These are phyloP conservation scores for Orbicella faveolata DNA, from an alignment of 64 coral and sea anemone genomes.

Conservation along the genomic window DNA sequence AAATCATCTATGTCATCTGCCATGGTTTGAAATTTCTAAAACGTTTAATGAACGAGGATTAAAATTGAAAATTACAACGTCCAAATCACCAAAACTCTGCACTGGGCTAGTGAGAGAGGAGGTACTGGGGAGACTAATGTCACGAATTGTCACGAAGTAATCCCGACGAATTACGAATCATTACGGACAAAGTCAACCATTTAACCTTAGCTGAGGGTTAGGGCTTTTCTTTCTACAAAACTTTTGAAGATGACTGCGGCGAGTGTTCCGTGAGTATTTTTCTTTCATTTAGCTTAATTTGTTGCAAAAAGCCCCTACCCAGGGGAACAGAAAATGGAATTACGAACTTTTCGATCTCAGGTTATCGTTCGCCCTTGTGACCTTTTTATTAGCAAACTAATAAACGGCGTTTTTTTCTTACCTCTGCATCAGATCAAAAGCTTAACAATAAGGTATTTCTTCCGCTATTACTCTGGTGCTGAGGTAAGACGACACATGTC, in stretches of 20 bases:
- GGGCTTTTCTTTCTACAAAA: neutral
- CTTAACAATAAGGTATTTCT: too few relatives aligned
- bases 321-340: too few relatives aligned
- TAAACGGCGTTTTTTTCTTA: too few relatives aligned
- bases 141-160: neutral
- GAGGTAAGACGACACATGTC: too few relatives aligned
- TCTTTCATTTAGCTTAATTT: neutral
- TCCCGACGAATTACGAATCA: neutral
- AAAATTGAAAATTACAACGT: neutral
- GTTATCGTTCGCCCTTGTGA: too few relatives aligned
- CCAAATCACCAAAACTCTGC: neutral
- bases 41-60: neutral
- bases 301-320: too few relatives aligned
- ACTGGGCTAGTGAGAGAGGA: neutral
- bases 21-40: conserved; percentile 47
- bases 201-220: too few relatives aligned
- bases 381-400: too few relatives aligned
- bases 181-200: neutral
- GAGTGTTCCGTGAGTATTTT: conserved; percentile 39
- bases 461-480: too few relatives aligned
- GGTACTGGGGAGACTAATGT: neutral
- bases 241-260: conserved; percentile 18
- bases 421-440: too few relatives aligned
- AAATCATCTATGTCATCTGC: conserved; percentile 95
- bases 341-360: too few relatives aligned